Evolutionary conservation across 2,888 invertebrate genomes (phyloP), one percentile per base, ranked within the genome.

Genomic region (Dicroscelio sp.): DNA sequence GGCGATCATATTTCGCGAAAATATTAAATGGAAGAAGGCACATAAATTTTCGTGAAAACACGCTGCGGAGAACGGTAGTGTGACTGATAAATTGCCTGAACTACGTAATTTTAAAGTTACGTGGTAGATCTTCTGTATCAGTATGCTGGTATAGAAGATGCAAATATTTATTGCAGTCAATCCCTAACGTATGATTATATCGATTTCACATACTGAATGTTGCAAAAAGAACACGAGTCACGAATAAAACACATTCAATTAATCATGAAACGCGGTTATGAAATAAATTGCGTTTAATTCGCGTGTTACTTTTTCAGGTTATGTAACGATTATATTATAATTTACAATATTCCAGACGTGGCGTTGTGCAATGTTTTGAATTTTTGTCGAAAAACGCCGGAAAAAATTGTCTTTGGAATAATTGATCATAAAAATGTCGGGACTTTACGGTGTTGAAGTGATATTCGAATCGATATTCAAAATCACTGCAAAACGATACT

Each of bases 81-180:
- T 85, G 60, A 76, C 87, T 92, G 90, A 92, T 92, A 92, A 90
- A 92, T 92, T 90, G 48, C 86, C 10, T 75, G 38, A 89, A 75
- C 89, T 69, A 58, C 63, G 89, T 84, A 87, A 86, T 82, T 86
- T 89, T 69, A 83, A 80, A 82, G 92, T 83, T 84, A 86, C 80
- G 88, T 86, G 58, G 84, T 82, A 89, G 80, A 89, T 80, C 84
- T 58, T 84, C 84, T 75, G 79, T 84, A 90, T 80, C 78, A 89
- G 71, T 69, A 86, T 88, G 91, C 86, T 75, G 85, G 83, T 87
- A 82, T 86, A 80, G 87, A 82, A 87, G 91, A 92, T 90, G 91
- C 91, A 90, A 92, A 92, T 92, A 92, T 92, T 92, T 92, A 92
- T 92, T 90, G 91, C 91, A 89, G 91, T 92, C 91, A 90, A 92